Evolutionary conservation across 1,140 invertebrate genomes (phyloP).

Genomic region (Drosophila takahashii): DNA sequence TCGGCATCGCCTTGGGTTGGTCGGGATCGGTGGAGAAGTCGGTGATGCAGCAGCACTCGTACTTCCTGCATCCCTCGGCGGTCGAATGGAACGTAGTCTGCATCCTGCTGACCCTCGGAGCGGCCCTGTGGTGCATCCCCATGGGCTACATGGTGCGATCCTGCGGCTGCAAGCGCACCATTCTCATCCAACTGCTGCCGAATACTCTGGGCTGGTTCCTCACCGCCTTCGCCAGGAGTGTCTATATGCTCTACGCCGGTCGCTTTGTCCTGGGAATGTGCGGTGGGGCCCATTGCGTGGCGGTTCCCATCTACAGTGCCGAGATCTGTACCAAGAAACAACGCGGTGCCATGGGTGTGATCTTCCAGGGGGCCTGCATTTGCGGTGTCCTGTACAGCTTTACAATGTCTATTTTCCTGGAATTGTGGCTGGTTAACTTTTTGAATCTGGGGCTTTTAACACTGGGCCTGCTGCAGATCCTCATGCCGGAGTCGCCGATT

Average conservation of each 20-base stretch:
- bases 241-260: constrained; percentile 87
- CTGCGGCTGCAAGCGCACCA: constrained; percentile 88
- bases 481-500: constrained; percentile 89
- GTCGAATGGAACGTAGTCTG: constrained; percentile 43
- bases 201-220: constrained; percentile 88
- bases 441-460: constrained; percentile 86
- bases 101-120: constrained; percentile 71
- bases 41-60: constrained; percentile 73
- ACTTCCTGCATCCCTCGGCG: constrained; percentile 58
- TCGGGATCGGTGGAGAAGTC: constrained; percentile 86
- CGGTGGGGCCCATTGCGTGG: constrained; percentile 89
- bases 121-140: constrained; percentile 86
- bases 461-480: constrained; percentile 86
- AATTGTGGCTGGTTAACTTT: constrained; percentile 85
- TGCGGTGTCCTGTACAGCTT: constrained; percentile 88
- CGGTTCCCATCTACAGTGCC: constrained; percentile 89
- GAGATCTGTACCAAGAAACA: constrained; percentile 89
- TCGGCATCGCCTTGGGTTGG: constrained; percentile 88
- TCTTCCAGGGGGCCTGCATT: constrained; percentile 88
- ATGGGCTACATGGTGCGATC: constrained; percentile 88
- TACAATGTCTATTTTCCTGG: constrained; percentile 81
- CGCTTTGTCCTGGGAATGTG: constrained; percentile 89
- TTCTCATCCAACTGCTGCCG: constrained; percentile 88
- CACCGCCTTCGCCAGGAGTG: constrained; percentile 86
- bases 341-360: constrained; percentile 89